Evolutionary conservation across 2,888 invertebrate genomes (phyloP).

Genomic region (Vannuccia rotundouncinata): DNA sequence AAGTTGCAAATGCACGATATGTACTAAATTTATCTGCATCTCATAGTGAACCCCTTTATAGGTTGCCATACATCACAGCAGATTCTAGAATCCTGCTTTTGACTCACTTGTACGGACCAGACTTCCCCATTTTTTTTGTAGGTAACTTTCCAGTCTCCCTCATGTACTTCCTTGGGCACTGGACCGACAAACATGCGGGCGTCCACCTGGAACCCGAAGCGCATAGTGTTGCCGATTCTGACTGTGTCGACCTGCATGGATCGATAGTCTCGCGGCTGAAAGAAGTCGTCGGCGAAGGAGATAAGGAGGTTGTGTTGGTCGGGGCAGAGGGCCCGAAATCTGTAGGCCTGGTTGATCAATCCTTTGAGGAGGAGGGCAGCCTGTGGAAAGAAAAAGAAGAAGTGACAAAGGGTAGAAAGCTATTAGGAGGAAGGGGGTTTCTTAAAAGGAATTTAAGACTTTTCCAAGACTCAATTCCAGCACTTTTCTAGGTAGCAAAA

Average conservation of each 20-base stretch:
- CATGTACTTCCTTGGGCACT: slow-evolving; percentile 48
- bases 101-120: slow-evolving; percentile 46
- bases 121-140: slow-evolving; percentile 52
- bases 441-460: too few species aligned
- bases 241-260: slow-evolving; percentile 51
- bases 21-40: too few species aligned
- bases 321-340: slow-evolving; percentile 54
- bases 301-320: slow-evolving; percentile 46
- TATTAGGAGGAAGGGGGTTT: too few species aligned
- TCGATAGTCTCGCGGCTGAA: slow-evolving; percentile 52
- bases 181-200: slow-evolving; percentile 53
- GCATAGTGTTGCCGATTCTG: slow-evolving; percentile 53
- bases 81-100: too few species aligned
- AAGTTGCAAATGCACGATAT: too few species aligned
- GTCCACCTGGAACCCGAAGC: slow-evolving; percentile 56
- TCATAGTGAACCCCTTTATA: too few species aligned
- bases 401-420: too few species aligned
- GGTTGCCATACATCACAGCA: too few species aligned
- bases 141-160: slow-evolving; percentile 56
- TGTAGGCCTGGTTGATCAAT: slow-evolving; percentile 52
- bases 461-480: too few species aligned
- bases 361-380: slow-evolving; percentile 43
- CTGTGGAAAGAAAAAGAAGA: too few species aligned
- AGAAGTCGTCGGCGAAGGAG: slow-evolving; percentile 47
- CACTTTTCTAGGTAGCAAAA: too few species aligned